Base-by-base conservation (phyloP, 2,797 vertebrate genomes). In the Benthosema pterotum region DNA sequence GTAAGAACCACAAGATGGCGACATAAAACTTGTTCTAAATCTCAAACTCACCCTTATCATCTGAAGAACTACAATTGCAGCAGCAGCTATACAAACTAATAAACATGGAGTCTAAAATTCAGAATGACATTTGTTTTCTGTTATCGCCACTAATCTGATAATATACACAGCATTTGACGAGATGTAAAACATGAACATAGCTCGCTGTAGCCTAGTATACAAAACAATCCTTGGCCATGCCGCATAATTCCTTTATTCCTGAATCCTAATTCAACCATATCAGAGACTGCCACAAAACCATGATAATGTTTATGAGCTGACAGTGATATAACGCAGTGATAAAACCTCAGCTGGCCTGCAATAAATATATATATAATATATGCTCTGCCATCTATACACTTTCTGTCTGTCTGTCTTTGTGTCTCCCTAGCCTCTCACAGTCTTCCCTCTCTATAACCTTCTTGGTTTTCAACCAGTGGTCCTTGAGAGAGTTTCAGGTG, bases 1-100 rank as follows among this genome's bases (percentile, higher is more conserved):
- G 32, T 38, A 9, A 67, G 57, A 56, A 51, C 84, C 87, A 88
- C 83, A 74, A 89, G 87, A 73, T 89, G 87, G 87, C 78, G 72
- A 72, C 69, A 69, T 60, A 14, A 43, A 49, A 11, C 32, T 8
- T 38, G 56, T 43, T 42, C 51, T 55, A 25, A 50, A 65, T 65
- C 7, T 28, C 17, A 82, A 43, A 74, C 19, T 48, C 52, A 11
- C 55, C 55, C 16, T 38, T 2, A 17, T 14, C 12, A 38, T 19
- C 59, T 6, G 19, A 65, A 8, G 32, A 38, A 38, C 32, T 38
- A 3, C 38, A 3, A 49, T 22, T 3, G 9, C 12, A 28, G 42
- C 5, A 14, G n/a, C 32, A 38, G 32, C 32, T 9, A 38, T 25
- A 17, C 42, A 18, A 45, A 2, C 15, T 19, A n/a, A 18, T 5